Evolutionary conservation across 2,888 invertebrate species (phyloP), one percentile per base, ranked within the genome.

Genomic region (Cephalotes varians): DNA sequence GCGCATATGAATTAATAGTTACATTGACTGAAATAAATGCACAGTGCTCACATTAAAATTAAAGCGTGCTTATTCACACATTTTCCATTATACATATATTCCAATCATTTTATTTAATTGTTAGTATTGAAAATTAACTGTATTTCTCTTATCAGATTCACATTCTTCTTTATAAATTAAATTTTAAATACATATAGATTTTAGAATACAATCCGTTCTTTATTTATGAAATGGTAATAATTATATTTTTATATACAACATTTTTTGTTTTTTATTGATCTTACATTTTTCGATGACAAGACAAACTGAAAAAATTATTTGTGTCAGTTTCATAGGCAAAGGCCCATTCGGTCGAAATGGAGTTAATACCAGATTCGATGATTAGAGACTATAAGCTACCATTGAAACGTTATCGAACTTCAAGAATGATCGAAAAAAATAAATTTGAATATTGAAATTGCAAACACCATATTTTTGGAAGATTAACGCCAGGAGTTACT

Each of bases 21-120:
- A 60, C 58, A 25, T 82, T 25, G 7, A 40, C 5, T 51, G 10
- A 51, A 49, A 51, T 44, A 40, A 62, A 76, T 80, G 58, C 25
- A 54, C 64, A 21, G 34, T 28, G 37, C 4, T 37, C 15, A 62
- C 73, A 76, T 91, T 85, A 87, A 90, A 90, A 90, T 91, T 91
- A 89, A 86, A 89, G 80, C 86, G 80, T 86, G 86, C 88, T 89
- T 90, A 91, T 90, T 88, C n/a, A 87, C 2, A n/a, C 0, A 3
- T 21, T 37, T 0, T 71, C 1, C 25, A 71, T 21, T 28, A 18
- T 72, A 40, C 3, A 37, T 2, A 2, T 34, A 25, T 37, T 5
- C 21, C n/a, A 4, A 12, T 5, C 2, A 37, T 25, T 34, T 51
- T 1, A 34, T 25, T 69, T 51, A 69, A 49, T 69, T 5, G 9